Evolutionary conservation across 2,888 invertebrate genomes (phyloP), one percentile per base, ranked within the genome.

Genomic region (Teinopalpus imperialis): DNA sequence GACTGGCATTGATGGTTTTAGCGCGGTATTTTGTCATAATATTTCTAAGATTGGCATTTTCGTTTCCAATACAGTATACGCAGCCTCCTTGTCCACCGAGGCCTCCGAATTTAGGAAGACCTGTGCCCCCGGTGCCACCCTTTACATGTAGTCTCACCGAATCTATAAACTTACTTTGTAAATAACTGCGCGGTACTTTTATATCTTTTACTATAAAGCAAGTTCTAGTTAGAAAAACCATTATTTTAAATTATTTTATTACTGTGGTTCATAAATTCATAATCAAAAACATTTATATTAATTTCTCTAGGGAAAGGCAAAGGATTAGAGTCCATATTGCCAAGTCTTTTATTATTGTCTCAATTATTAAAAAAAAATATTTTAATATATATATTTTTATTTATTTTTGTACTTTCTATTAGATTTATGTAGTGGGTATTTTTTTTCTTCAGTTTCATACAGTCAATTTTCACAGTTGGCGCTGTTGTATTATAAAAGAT

Each of bases 71-170:
- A 8, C 95, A 90, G 61, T 92, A 92, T 1, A 99, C 93, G 76
- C 94, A 92, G 1, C 98, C 98, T 26, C 98, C 98, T 73, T 94
- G 93, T 0, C 98, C 98, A 5, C 98, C 98, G 6, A 95, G 79
- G 0, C 96, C 98, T 1, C 98, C 98, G 76, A 92, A 96, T 65
- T 94, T 94, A 1, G 94, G 94, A 10, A 93, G 81, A 0, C 92
- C 92, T 49, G 91, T 90, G 0, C 92, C 92, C 5, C 98, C 98
- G 13, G 92, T 86, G 1, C 98, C 98, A 1, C 94, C 98, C 70
- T 92, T 92, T 0, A 96, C 95, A 62, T 92, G 91, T 24, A 98
- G 72, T 52, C 94, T 90, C 13, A 98, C 81, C 0, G 93, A 92
- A 77, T 98, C 98, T 24, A 97, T 72, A 69, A 97, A 97, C 52